Percentiles rank a stretch among this genome's conserved stretches.
Conservation (phyloP, 2,797 vertebrate genomes). For the Molossus alvarezi region DNA sequence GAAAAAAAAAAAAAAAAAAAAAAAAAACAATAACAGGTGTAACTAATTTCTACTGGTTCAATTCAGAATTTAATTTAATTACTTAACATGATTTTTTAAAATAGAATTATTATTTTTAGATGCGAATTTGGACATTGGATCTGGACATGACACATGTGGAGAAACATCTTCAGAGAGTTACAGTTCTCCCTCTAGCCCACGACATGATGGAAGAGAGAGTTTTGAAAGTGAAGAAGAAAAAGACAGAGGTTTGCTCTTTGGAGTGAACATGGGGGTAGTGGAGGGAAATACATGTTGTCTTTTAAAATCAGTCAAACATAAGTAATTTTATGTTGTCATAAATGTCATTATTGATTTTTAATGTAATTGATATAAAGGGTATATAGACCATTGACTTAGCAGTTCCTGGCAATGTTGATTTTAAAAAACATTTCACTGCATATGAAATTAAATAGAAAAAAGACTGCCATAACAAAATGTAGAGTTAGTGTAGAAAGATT, state of each 20-base stretch:
- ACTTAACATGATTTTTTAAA: slow-evolving; percentile 82
- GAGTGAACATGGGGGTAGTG: neutral
- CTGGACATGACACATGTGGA: slow-evolving; percentile 94
- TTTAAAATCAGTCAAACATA: slow-evolving; percentile 14
- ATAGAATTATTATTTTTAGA: slow-evolving; percentile 90
- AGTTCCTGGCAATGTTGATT: slow-evolving; percentile 26
- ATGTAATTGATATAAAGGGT: neutral
- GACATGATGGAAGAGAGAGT: slow-evolving; percentile 94
- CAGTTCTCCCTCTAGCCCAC: slow-evolving; percentile 97
- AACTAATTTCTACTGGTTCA: slow-evolving; percentile 67
- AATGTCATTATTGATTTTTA: slow-evolving; percentile 30
- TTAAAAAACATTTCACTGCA: slow-evolving; percentile 40
- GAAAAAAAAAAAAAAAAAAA: slow-evolving; percentile 11
- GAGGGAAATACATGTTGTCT: slow-evolving; percentile 52
- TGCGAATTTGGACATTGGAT: slow-evolving; percentile 91
- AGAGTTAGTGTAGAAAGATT: neutral
- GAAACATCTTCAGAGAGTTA: slow-evolving; percentile 98
- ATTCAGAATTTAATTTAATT: slow-evolving; percentile 59
- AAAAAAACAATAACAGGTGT: neutral
- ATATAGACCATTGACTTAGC: neutral
- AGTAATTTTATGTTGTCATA: neutral
- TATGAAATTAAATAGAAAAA: slow-evolving; percentile 27
- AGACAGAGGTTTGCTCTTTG: slow-evolving; percentile 93
- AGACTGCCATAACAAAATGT: neutral
- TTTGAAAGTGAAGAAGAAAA: slow-evolving; percentile 96